Percentiles rank a stretch among this genome's conserved stretches.
Conservation (phyloP, 2,113 vertebrate genomes). For the Gambusia holbrooki region DNA sequence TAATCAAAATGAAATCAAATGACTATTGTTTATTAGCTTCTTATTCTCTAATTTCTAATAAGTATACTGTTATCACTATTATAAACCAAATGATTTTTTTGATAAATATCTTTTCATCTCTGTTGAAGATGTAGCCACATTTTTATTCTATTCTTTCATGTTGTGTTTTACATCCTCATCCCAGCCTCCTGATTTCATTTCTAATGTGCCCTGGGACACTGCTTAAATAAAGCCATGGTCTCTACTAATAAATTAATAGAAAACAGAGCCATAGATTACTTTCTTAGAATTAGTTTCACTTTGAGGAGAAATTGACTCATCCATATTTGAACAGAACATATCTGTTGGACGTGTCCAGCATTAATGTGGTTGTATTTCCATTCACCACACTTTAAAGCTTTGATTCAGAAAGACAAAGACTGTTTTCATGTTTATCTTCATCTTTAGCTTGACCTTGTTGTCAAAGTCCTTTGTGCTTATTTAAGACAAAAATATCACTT, state of each 20-base stretch:
- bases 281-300: conserved; percentile 44
- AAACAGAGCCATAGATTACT: conserved; percentile 36
- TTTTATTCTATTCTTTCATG: background rate
- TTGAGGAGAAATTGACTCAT: conserved; percentile 8
- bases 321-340: conserved; percentile 27
- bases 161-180: conserved; percentile 16
- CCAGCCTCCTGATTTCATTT: conserved; percentile 20
- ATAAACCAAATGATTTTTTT: background rate
- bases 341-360: background rate
- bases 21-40: background rate
- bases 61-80: background rate
- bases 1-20: background rate
- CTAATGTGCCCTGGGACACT: conserved; percentile 33
- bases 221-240: conserved; percentile 22
- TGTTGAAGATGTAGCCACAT: background rate
- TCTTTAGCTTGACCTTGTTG: background rate
- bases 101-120: background rate
- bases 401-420: conserved; percentile 2
- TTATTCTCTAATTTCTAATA: background rate
- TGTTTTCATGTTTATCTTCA: background rate
- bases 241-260: conserved; percentile 45
- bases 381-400: conserved; percentile 13
- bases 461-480: conserved; percentile 19
- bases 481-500: background rate
- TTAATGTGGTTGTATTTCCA: conserved; percentile 1